A percentile compares a stretch with the other conserved stretches of the same genome.
Evolutionary conservation across 2,888 invertebrate species (phyloP).

Genomic region (Drosophila rellima): DNA sequence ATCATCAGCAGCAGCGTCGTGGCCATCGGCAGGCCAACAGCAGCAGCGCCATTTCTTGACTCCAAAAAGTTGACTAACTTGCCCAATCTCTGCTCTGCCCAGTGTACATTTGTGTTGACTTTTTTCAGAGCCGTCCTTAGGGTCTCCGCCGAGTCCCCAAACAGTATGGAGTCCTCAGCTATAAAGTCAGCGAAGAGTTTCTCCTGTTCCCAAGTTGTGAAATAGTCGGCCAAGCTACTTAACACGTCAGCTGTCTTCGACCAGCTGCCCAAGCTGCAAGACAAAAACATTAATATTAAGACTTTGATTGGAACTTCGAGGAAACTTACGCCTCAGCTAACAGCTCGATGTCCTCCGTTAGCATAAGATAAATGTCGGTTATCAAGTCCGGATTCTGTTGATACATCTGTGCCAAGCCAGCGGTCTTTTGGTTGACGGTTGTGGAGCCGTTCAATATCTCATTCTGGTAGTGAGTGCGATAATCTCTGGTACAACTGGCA

Average conservation of each 20-base stretch:
- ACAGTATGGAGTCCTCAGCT: constrained; percentile 41
- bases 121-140: constrained; percentile 66
- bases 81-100: constrained; percentile 73
- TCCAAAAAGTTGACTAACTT: constrained; percentile 64
- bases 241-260: constrained; percentile 62
- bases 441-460: constrained; percentile 84
- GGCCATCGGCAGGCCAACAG: constrained; percentile 29
- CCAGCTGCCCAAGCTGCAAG: constrained; percentile 72
- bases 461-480: constrained; percentile 86
- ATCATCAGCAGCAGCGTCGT: constrained; percentile 25
- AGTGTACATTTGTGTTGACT: constrained; percentile 77
- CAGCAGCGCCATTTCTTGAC: constrained; percentile 54
- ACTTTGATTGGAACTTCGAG: constrained; percentile 14
- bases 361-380: constrained; percentile 64
- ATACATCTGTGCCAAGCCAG: constrained; percentile 85
- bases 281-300: neutral
- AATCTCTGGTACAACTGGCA: constrained; percentile 89
- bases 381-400: constrained; percentile 86
- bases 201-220: constrained; percentile 74
- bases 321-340: constrained; percentile 70
- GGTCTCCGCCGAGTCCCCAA: constrained; percentile 57
- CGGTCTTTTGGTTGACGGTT: constrained; percentile 53
- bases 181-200: constrained; percentile 60
- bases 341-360: constrained; percentile 54
- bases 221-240: constrained; percentile 65